Conservation (phyloP, 2,888 invertebrate genomes). For the Cantharis flavilabris region DNA sequence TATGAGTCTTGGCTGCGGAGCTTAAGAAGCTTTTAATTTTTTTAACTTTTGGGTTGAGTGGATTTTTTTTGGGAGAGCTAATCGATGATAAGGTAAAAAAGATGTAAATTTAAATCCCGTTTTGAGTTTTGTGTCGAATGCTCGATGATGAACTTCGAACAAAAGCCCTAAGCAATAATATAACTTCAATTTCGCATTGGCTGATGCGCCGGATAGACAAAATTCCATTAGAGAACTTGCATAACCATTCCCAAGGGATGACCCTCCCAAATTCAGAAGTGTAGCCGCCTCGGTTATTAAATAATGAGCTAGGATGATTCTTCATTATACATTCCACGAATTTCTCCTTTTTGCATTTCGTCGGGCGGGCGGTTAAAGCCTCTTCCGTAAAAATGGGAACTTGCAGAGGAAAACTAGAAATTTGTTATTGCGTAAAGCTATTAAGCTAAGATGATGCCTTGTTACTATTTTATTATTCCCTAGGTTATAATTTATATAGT, state of each 20-base stretch:
- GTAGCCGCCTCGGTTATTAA: slow-evolving; percentile 23
- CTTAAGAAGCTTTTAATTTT: slow-evolving; percentile 17
- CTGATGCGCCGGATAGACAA: slow-evolving; percentile 20
- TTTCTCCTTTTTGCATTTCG: neutral
- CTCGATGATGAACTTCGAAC: slow-evolving; percentile 17
- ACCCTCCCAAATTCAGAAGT: slow-evolving; percentile 19
- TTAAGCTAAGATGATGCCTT: slow-evolving; percentile 25
- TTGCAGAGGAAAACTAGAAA: slow-evolving; percentile 7
- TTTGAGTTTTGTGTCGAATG: slow-evolving; percentile 21
- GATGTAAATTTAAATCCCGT: slow-evolving; percentile 17
- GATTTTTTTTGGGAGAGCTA: neutral
- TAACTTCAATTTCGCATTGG: slow-evolving; percentile 29
- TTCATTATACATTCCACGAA: slow-evolving; percentile 20
- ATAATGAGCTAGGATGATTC: slow-evolving; percentile 23
- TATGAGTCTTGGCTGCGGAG: slow-evolving; percentile 15
- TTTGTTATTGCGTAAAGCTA: slow-evolving; percentile 23
- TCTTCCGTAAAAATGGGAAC: slow-evolving; percentile 6
- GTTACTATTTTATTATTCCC: slow-evolving; percentile 28
- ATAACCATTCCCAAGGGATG: slow-evolving; percentile 27
- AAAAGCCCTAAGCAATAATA: slow-evolving; percentile 26
- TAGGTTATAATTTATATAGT: slow-evolving; percentile 15
- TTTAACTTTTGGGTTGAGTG: neutral
- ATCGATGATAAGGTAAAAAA: neutral
- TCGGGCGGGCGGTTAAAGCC: neutral
- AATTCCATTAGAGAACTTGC: slow-evolving; percentile 30